Evolutionary conservation across 2,888 invertebrate genomes (phyloP).

Genomic region (Pharmacophagus antenor): DNA sequence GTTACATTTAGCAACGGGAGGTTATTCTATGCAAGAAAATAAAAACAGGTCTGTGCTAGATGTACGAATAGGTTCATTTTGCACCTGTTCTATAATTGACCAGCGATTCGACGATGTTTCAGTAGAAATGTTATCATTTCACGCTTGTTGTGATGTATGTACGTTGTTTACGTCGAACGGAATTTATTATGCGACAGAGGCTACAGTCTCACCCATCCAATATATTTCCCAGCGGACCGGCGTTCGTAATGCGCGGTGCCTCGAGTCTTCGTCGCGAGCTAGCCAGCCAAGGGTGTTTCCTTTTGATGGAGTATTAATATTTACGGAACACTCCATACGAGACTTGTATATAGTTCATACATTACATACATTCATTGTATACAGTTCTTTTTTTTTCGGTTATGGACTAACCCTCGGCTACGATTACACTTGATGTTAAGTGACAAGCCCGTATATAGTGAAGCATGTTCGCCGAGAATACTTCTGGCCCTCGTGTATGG

Average conservation of each 20-base stretch:
- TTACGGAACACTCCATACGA: slow-evolving; percentile 11
- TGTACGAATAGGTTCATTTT: no score
- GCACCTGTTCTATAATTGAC: no score
- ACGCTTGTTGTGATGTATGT: neutral
- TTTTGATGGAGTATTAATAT: slow-evolving; percentile 23
- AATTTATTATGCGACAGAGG: slow-evolving; percentile 7
- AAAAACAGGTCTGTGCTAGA: no score
- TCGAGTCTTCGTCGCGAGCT: slow-evolving; percentile 1
- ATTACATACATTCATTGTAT: neutral
- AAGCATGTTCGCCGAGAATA: no score
- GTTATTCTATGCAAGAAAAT: no score
- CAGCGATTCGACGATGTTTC: no score
- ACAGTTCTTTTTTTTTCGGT: neutral
- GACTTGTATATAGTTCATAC: neutral
- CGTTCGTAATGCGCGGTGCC: slow-evolving; percentile 3
- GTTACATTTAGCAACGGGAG: no score
- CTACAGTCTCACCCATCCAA: slow-evolving; percentile 11
- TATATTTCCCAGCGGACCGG: slow-evolving; percentile 26
- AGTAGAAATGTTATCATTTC: neutral
- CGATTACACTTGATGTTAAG: no score
- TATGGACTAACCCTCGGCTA: no score
- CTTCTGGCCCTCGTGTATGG: no score
- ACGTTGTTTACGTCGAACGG: neutral
- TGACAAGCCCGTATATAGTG: no score
- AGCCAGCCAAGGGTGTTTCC: neutral